Evolutionary conservation across 2,797 vertebrate species (phyloP).

Genomic region (Cynodonichthys magdalenae): DNA sequence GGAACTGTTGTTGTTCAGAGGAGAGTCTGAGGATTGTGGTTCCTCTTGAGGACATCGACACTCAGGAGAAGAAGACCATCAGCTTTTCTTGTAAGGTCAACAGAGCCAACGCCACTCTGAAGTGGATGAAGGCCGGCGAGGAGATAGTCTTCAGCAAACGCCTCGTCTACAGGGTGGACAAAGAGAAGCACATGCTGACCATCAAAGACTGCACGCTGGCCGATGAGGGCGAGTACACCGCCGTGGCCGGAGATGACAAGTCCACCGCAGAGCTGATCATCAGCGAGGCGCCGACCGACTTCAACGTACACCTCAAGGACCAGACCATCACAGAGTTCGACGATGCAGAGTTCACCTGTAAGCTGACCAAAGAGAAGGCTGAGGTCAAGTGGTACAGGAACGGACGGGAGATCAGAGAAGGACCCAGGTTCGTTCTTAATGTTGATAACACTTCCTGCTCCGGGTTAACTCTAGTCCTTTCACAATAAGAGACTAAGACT

Average conservation of each 20-base stretch:
- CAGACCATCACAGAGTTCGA: slow-evolving; percentile 97
- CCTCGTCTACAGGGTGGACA: slow-evolving; percentile 90
- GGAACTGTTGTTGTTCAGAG: slow-evolving; percentile 79
- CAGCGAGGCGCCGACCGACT: slow-evolving; percentile 95
- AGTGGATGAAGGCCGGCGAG: slow-evolving; percentile 92
- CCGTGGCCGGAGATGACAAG: slow-evolving; percentile 88
- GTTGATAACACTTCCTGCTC: too few relatives aligned
- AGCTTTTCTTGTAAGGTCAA: slow-evolving; percentile 98
- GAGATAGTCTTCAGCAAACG: slow-evolving; percentile 88
- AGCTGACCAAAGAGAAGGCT: slow-evolving; percentile 94
- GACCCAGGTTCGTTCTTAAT: slow-evolving; percentile 85
- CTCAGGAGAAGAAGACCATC: slow-evolving; percentile 94
- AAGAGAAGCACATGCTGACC: slow-evolving; percentile 92
- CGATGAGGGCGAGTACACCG: slow-evolving; percentile 95
- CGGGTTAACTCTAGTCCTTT: too few relatives aligned
- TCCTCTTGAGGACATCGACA: slow-evolving; percentile 94
- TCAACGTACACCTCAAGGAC: slow-evolving; percentile 88
- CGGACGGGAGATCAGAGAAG: slow-evolving; percentile 95
- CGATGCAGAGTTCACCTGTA: slow-evolving; percentile 92
- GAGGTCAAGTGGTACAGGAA: slow-evolving; percentile 95
- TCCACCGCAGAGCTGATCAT: slow-evolving; percentile 94
- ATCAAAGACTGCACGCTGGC: slow-evolving; percentile 93
- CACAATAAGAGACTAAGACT: too few relatives aligned
- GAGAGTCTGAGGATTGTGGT: slow-evolving; percentile 92
- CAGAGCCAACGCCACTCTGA: slow-evolving; percentile 88